A percentile compares a stretch with the other conserved stretches of the same genome.
Evolutionary conservation across 2,113 vertebrate genomes (phyloP).

Genomic region (Toxotes chatareus): DNA sequence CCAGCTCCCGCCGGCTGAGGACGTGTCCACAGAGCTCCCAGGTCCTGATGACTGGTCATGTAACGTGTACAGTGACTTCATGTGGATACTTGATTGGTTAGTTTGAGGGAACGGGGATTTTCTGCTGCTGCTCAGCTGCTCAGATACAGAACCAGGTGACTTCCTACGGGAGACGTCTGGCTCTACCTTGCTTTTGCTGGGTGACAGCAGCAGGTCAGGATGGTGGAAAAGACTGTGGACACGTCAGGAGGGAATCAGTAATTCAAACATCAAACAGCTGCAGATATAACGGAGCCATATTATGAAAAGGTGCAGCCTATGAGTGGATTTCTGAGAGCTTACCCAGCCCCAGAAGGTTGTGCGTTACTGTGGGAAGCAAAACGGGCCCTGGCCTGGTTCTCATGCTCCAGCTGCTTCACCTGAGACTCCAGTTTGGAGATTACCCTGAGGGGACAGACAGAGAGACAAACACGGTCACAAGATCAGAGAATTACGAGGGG

Average conservation of each 20-base stretch:
- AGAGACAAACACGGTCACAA: background rate
- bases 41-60: slow-evolving; percentile 28
- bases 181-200: slow-evolving; percentile 77
- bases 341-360: slow-evolving; percentile 84
- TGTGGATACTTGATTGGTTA: slow-evolving; percentile 27
- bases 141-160: slow-evolving; percentile 82
- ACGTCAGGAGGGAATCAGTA: background rate
- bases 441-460: slow-evolving; percentile 79
- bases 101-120: slow-evolving; percentile 25
- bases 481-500: background rate
- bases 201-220: slow-evolving; percentile 74
- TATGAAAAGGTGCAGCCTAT: no score
- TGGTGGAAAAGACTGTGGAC: slow-evolving; percentile 79
- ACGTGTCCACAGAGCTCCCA: slow-evolving; percentile 47
- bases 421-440: slow-evolving; percentile 94
- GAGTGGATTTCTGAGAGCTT: background rate
- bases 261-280: no score
- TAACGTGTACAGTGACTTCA: slow-evolving; percentile 18
- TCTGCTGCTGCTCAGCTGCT: slow-evolving; percentile 69
- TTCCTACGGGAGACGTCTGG: slow-evolving; percentile 86
- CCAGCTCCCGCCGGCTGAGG: slow-evolving; percentile 41
- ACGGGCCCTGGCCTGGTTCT: slow-evolving; percentile 86
- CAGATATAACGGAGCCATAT: background rate
- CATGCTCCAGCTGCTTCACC: slow-evolving; percentile 95
- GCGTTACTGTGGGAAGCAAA: slow-evolving; percentile 77